Evolutionary conservation across 2,113 vertebrate species (phyloP).

Genomic region (Ursus arctos): DNA sequence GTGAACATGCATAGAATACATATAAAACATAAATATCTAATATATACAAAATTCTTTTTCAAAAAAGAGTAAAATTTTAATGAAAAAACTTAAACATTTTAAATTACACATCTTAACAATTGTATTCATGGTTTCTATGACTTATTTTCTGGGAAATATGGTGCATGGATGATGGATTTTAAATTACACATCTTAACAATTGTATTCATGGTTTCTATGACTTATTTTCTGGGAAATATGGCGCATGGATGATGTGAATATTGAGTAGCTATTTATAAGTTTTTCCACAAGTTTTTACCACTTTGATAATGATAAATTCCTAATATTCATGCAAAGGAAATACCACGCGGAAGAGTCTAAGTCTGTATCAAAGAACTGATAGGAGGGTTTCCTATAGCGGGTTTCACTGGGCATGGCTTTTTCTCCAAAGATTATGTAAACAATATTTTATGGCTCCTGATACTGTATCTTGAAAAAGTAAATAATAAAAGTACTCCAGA

Average conservation of each 20-base stretch:
- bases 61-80: constrained; percentile 13
- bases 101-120: not conserved
- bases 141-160: constrained; percentile 24
- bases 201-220: not conserved
- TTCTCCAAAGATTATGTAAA: constrained; percentile 38
- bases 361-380: not conserved
- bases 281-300: constrained; percentile 33
- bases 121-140: not conserved
- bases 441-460: constrained; percentile 61
- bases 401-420: constrained; percentile 13
- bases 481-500: constrained; percentile 34
- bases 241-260: not conserved
- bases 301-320: not conserved
- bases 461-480: constrained; percentile 49
- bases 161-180: not conserved
- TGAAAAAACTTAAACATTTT: not conserved
- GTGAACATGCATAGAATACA: not conserved
- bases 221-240: constrained; percentile 24
- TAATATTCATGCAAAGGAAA: constrained; percentile 17
- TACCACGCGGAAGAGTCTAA: not conserved
- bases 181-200: not conserved
- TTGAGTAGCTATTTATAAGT: not conserved
- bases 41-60: not conserved
- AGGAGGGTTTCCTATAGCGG: not conserved
- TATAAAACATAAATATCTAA: not conserved